These are phyloP conservation scores for Caenorhabditis sp. DNA, from an alignment of 2,888 invertebrate genomes.

Conservation along the genomic window DNA sequence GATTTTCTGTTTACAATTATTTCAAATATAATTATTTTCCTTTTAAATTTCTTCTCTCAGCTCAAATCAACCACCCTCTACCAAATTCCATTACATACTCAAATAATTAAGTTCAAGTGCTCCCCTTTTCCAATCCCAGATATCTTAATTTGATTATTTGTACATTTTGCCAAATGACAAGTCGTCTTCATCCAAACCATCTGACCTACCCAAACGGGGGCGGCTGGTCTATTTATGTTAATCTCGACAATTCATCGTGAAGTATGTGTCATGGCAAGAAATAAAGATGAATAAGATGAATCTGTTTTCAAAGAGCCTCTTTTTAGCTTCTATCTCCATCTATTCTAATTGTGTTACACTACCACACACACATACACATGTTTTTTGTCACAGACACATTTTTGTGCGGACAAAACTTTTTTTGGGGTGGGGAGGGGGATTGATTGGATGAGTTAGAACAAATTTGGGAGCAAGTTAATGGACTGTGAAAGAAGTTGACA, in stretches of 20 bases:
- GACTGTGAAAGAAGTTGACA: neutral
- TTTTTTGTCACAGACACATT: neutral
- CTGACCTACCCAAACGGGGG: neutral
- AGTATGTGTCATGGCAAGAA: neutral
- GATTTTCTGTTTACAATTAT: too few relatives aligned
- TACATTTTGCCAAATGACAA: too few relatives aligned
- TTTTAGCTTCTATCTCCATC: neutral
- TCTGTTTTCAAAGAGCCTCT: neutral
- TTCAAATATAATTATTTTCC: too few relatives aligned
- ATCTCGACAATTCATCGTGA: neutral
- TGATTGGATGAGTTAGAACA: neutral
- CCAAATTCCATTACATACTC: too few relatives aligned
- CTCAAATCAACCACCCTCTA: neutral
- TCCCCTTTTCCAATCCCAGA: too few relatives aligned
- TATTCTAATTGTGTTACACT: neutral
- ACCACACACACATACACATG: neutral
- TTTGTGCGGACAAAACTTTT: neutral
- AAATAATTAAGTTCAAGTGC: too few relatives aligned
- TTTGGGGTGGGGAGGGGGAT: neutral
- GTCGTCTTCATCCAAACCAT: too few relatives aligned
- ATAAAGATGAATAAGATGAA: neutral
- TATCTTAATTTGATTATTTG: too few relatives aligned
- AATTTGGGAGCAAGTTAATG: neutral
- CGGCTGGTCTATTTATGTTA: neutral
- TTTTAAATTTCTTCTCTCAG: too few relatives aligned